These are phyloP conservation scores for Plebejus argus DNA, from an alignment of 2,888 invertebrate genomes.

Conservation along the genomic window DNA sequence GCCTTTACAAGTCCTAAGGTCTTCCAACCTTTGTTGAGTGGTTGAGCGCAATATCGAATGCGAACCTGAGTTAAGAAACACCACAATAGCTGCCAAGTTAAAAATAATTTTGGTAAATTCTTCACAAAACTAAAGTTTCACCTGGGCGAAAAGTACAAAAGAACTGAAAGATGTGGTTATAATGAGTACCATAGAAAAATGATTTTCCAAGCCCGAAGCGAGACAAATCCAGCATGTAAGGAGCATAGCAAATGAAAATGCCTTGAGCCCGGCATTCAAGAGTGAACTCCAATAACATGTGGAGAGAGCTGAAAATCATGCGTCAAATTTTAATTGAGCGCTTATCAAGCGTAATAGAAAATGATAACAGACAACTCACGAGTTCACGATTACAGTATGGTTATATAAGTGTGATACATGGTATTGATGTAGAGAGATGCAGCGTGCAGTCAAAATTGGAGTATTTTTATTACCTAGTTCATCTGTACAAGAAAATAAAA, in stretches of 20 bases:
- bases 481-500: not conserved
- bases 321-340: not conserved
- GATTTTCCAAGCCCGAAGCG: not conserved
- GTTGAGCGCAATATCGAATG: too few species aligned
- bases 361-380: conserved; percentile 1
- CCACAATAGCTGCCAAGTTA: too few species aligned
- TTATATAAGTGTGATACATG: not conserved
- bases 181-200: not conserved
- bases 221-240: not conserved
- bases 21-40: too few species aligned
- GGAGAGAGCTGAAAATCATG: conserved; percentile 15
- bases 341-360: conserved; percentile 30
- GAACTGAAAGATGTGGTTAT: not conserved
- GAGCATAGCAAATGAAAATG: conserved; percentile 1
- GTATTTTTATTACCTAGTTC: not conserved
- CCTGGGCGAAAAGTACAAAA: not conserved
- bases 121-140: too few species aligned
- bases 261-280: not conserved
- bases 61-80: too few species aligned
- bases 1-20: too few species aligned
- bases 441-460: not conserved
- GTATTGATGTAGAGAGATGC: not conserved
- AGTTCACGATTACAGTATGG: not conserved
- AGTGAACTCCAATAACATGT: conserved; percentile 19
- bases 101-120: too few species aligned